Evolutionary conservation across 2,113 vertebrate species (phyloP).

Genomic region (Eira barbara): DNA sequence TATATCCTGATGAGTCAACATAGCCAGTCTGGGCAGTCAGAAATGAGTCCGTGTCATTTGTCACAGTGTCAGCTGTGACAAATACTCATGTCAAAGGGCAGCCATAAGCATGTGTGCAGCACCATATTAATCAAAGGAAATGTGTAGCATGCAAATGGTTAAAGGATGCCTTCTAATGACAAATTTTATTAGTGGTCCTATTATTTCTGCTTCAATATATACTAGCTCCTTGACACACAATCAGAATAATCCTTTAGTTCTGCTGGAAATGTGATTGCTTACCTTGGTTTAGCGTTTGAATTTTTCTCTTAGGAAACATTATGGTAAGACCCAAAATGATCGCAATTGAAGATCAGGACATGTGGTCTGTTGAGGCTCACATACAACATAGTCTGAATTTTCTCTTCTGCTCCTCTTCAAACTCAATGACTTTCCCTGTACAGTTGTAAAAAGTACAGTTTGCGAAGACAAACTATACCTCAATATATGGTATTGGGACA

Average conservation of each 20-base stretch:
- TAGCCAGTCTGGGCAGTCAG: neutral
- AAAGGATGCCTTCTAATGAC: neutral
- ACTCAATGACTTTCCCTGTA: neutral
- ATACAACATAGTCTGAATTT: neutral
- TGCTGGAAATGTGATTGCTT: neutral
- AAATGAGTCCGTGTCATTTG: neutral
- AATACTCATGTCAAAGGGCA: neutral
- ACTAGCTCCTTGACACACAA: neutral
- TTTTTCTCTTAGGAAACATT: neutral
- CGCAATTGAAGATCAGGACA: neutral
- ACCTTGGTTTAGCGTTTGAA: neutral
- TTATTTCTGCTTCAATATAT: neutral
- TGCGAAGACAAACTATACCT: neutral
- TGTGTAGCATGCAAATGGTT: neutral
- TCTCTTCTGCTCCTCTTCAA: neutral
- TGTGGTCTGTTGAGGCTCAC: neutral
- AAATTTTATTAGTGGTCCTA: neutral
- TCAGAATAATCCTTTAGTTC: neutral
- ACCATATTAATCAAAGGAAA: neutral
- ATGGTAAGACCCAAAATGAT: neutral
- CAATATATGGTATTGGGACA: neutral
- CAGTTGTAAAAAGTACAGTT: neutral
- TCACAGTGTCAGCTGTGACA: neutral
- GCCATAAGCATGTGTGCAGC: neutral
- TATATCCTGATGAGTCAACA: neutral